Conservation (phyloP, 1,140 invertebrate genomes). For the Stegodyphus dumicola region DNA sequence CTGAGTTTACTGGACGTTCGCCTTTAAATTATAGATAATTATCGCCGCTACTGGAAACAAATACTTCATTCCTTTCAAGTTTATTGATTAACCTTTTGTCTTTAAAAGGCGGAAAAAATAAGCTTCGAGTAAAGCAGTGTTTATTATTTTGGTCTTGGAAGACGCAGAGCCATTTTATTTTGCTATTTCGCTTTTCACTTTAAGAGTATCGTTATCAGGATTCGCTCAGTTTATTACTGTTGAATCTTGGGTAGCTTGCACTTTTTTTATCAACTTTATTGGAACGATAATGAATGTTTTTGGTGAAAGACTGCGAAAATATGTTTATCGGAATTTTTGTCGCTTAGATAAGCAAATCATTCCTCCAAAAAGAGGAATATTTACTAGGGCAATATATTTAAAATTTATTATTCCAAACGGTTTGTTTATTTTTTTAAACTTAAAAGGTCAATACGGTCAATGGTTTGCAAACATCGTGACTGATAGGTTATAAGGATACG, state of each 20-base stretch:
- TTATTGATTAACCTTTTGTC: conserved; percentile 50
- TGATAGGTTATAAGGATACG: no score
- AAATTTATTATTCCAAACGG: no score
- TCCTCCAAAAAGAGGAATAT: no score
- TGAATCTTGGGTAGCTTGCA: conserved; percentile 1
- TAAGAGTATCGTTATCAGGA: conserved; percentile 20
- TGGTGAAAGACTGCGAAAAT: background rate
- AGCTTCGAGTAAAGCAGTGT: conserved; percentile 2
- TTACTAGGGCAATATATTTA: no score
- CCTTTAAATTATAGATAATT: conserved; percentile 61
- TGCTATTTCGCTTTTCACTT: conserved; percentile 6
- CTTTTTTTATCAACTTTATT: conserved; percentile 32
- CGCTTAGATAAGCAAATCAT: conserved; percentile 26
- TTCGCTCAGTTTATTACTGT: conserved; percentile 45
- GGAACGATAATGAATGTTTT: conserved; percentile 1
- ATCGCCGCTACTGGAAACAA: conserved; percentile 58
- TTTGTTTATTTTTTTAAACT: no score
- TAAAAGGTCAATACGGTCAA: no score
- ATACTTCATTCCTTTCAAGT: conserved; percentile 58
- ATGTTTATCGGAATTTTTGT: conserved; percentile 3
- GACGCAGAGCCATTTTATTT: background rate
- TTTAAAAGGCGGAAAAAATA: conserved; percentile 15
- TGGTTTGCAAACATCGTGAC: no score
- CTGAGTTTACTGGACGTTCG: conserved; percentile 12
- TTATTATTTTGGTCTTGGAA: conserved; percentile 45